Conservation (phyloP, 2,797 vertebrate species). For the Urosaurus nigricauda region DNA sequence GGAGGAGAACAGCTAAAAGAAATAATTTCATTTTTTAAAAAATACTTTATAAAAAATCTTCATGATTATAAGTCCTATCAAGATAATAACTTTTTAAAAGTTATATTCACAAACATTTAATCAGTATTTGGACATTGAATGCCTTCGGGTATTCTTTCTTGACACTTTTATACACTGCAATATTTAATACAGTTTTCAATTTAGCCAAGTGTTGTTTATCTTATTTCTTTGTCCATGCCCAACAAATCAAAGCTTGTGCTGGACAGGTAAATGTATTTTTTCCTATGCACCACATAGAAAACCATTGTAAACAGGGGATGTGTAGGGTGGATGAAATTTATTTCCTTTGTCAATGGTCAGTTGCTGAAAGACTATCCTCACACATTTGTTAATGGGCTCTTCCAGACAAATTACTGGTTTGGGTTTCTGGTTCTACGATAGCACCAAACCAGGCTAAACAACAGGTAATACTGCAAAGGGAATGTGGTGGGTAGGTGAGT, state of each 20-base stretch:
- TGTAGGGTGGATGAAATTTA: too few species aligned
- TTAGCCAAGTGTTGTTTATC: neutral
- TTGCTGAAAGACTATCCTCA: conserved; percentile 40
- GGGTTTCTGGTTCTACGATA: neutral
- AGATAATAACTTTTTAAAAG: neutral
- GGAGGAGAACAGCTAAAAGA: conserved; percentile 31
- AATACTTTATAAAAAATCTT: rapidly evolving
- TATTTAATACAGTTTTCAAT: neutral
- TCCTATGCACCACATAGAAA: neutral
- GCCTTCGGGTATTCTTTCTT: neutral
- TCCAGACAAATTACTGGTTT: conserved; percentile 26
- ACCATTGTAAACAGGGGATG: neutral
- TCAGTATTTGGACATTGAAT: neutral
- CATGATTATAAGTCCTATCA: neutral
- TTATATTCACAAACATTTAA: neutral
- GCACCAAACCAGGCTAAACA: neutral
- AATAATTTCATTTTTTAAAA: conserved; percentile 34
- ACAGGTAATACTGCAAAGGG: neutral
- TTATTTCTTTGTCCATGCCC: neutral
- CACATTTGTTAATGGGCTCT: conserved; percentile 44
- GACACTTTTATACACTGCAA: neutral
- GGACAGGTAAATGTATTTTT: neutral
- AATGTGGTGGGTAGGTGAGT: neutral
- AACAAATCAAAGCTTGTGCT: conserved; percentile 17
- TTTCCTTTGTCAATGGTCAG: neutral